Evolutionary conservation across 2,113 vertebrate species (phyloP).

Genomic region (Calypte anna): DNA sequence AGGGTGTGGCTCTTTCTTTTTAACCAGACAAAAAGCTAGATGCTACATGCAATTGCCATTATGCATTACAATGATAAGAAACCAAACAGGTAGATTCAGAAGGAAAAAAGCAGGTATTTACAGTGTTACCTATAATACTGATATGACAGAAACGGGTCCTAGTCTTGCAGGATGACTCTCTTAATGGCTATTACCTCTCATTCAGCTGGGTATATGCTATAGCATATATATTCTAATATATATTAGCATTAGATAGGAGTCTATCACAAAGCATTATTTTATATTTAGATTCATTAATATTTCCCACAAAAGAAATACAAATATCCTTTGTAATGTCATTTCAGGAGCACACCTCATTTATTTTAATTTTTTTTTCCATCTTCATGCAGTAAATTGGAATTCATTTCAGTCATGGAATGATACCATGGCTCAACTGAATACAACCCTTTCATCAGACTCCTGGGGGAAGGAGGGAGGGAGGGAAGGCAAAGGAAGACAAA

Average conservation of each 20-base stretch:
- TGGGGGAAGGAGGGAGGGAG: neutral
- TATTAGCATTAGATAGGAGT: neutral
- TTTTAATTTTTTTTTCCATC: neutral
- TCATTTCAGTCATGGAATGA: neutral
- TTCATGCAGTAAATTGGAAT: neutral
- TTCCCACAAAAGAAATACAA: conserved; percentile 6
- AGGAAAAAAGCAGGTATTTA: neutral
- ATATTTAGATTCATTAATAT: conserved; percentile 16
- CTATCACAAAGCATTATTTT: neutral
- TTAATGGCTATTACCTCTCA: neutral
- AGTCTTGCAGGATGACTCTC: neutral
- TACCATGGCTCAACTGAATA: neutral
- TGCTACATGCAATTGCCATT: neutral
- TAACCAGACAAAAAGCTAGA: neutral
- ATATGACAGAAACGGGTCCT: neutral
- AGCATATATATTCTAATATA: neutral
- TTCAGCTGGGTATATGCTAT: neutral
- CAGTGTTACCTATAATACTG: neutral
- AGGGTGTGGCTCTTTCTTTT: neutral
- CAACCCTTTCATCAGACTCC: neutral
- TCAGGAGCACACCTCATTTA: neutral
- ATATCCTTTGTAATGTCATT: neutral
- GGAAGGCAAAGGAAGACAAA: neutral
- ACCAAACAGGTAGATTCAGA: neutral
- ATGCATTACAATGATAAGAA: neutral